phyloP scores from a whole-genome alignment of 2,888 invertebrate species.

The Hirtodrosophila trivittata region DNA sequence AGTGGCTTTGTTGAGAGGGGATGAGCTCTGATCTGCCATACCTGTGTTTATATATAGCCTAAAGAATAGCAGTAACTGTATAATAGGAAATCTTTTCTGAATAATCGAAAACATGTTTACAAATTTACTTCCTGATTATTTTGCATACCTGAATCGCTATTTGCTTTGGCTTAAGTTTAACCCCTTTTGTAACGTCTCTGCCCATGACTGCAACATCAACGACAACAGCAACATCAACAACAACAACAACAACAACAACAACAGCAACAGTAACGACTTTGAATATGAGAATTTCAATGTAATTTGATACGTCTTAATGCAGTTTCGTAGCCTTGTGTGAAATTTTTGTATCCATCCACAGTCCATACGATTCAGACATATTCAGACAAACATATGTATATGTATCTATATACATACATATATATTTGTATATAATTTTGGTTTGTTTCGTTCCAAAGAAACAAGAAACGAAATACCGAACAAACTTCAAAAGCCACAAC shows the following conservation, averaged over 20 bases:
- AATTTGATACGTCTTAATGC: constrained; percentile 66
- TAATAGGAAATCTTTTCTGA: no score
- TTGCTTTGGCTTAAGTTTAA: no score
- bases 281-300: constrained; percentile 73
- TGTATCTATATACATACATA: not conserved
- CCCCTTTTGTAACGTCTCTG: constrained; percentile 25
- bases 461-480: constrained; percentile 33
- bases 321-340: constrained; percentile 71
- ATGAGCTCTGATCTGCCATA: not conserved
- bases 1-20: constrained; percentile 5
- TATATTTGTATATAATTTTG: constrained; percentile 36
- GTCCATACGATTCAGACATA: constrained; percentile 4
- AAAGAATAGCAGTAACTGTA: no score
- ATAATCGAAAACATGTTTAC: no score
- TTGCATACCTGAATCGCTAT: no score
- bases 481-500: constrained; percentile 57
- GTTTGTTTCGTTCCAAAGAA: constrained; percentile 47
- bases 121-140: no score
- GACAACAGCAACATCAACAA: constrained; percentile 2
- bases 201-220: not conserved
- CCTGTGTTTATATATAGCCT: no score
- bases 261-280: constrained; percentile 45
- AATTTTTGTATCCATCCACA: constrained; percentile 47
- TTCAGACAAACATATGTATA: constrained; percentile 4
- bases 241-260: constrained; percentile 3